Base-by-base conservation (phyloP, 1,140 invertebrate species). In the Drosophila equinoxialis region DNA sequence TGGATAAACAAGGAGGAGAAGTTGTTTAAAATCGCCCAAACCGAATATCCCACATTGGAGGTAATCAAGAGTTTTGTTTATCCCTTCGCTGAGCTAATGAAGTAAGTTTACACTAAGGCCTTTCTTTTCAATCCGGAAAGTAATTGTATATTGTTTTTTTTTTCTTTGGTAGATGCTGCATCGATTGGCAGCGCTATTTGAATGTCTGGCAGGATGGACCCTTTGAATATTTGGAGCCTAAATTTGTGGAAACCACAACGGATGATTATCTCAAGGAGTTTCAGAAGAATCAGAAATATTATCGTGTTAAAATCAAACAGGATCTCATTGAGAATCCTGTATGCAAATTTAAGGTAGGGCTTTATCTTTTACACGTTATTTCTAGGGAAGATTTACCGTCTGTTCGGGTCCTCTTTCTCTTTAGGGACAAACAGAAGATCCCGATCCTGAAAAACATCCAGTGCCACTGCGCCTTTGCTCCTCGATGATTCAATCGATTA, bases 1-100 rank as follows among this genome's bases (percentile, higher is more conserved):
- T 98, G 97, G 97, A 97, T 98, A 45, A 98, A 98, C 92, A 95
- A 95, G 80, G 97, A 98, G 93, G 97, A 98, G 94, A 93, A 93
- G 8, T 94, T 97, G 2, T 97, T 98, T 81, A 97, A 97, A 90
- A 96, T 97, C 85, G 95, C 95, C 1, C 79, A 95, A 48, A 95
- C 95, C 0, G 91, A 93, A 37, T 98, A 96, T 92, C 94, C 95
- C 5, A 95, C 96, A 70, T 93, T 98, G 33, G 95, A 96, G 72
- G 95, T 97, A 74, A 87, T 96, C 26, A 95, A 95, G 90, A 94
- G 94, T 54, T 95, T 94, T 77, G 93, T 96, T 39, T 92, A 94
- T 81, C 95, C 95, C 10, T 96, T 96, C 90, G 94, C 95, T 41
- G 93, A 93, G 64, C 92, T 96, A 3, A 93, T 96, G 81, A 93